Base-by-base conservation (phyloP, 1,140 invertebrate species). In the Uloborus diversus region DNA sequence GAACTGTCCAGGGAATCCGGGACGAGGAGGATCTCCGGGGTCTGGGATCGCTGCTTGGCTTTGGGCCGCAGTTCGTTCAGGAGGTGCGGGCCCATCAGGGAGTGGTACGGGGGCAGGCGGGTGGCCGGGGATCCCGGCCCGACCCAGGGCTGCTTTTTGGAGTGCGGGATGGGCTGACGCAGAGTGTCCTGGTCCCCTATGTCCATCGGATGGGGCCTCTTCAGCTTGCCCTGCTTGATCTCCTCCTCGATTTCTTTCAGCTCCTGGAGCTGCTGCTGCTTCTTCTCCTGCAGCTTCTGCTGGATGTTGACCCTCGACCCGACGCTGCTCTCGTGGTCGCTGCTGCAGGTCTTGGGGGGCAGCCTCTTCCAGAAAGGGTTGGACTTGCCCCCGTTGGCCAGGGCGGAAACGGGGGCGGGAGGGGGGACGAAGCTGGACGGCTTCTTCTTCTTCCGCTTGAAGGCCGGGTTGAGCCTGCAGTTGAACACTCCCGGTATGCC, bases 381-480 rank as follows among this genome's bases (percentile, higher is more conserved):
- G 33, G 89, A 86, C 57, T 85, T 86, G 42, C 80, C 84, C 53
- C 30, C 49, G 35, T 70, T 80, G 13, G 28, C 66, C 25, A 79
- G 30, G 84, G 51, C 85, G 83, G 35, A 86, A 79, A 85, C 79
- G 23, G 81, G 82, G 7, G 84, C 82, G 3, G 94, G 94, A 13
- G 93, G 93, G 1, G 93, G 94, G 2, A 95, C 91, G 85, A 95
- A 95, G 1, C 91, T 92, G 0, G 94, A 94, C 13, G 94, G 94
- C 85, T 95, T 95, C 84, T 96, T 96, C 86, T 95, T 95, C 84
- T 96, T 96, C 25, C 94, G 89, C 83, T 93, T 93, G 49, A 89
- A 87, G 14, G 89, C 89, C 5, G 93, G 93, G 86, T 94, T 94
- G 0, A 96, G 94, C 37, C 94, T 89, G 85, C 94, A 96, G 85